Evolutionary conservation across 2,113 vertebrate species (phyloP), one percentile per base, ranked within the genome.

Genomic region (Mustela lutreola): DNA sequence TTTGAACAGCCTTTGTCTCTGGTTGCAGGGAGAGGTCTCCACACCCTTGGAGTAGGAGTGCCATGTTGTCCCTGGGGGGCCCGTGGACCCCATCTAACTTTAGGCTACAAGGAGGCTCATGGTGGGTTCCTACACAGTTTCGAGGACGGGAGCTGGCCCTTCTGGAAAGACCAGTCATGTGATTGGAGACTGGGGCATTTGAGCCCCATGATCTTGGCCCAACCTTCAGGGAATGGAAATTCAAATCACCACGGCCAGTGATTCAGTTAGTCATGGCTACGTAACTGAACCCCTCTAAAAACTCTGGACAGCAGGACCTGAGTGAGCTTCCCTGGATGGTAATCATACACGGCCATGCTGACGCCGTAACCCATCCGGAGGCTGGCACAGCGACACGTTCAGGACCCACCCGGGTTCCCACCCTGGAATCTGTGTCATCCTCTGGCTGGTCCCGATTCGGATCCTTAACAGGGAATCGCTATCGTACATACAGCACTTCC

Each of bases 301-400:
- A 53, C 12, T 31, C 76, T 81, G 53, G 21, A 56, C 60, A 18
- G 39, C 12, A 0, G 9, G 28, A 39, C 15, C 1, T 2, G 63
- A 53, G 63, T 8, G 8, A 19, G 33, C 11, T n/a, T 45, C 28
- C 48, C 45, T 5, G 11, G 56, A 3, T 21, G 28, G 33, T n/a
- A 24, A 19, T n/a, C 58, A 2, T 1, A 28, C n/a, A 11, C 6
- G 0, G 3, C n/a, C 0, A 0, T 5, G 39, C 48, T 0, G 0
- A 12, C 48, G 24, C 36, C 10, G 11, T 22, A 28, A 28, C 11
- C 3, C 4, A 1, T 26, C 53, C 39, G 10, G 2, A 89, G 42
- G 86, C 82, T 26, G 8, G 4, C 16, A 39, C 53, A 39, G 45
- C 24, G 2, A 24, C 45, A 26, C 14, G 4, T 10, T 42, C 45